Conservation (phyloP, 2,113 vertebrate species). For the Baryphthengus martii region DNA sequence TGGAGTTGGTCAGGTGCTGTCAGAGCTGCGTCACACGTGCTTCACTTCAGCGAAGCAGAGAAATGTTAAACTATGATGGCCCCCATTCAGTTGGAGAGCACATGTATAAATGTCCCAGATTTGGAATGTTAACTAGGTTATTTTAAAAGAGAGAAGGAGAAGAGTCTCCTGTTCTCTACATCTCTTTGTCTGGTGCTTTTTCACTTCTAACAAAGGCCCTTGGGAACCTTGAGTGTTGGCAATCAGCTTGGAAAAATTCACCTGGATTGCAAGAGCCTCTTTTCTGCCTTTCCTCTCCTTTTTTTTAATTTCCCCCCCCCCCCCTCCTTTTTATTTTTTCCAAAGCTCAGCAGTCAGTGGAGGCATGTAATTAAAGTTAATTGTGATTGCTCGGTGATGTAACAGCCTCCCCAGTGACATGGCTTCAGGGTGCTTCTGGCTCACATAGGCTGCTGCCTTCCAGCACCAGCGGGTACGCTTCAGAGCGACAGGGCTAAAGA, state of each 20-base stretch:
- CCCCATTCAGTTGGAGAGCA: not conserved
- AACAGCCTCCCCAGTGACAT: not conserved
- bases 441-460: not conserved
- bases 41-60: not conserved
- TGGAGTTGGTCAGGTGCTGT: not conserved
- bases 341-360: not conserved
- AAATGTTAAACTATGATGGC: not conserved
- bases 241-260: conserved; percentile 28
- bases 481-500: not conserved
- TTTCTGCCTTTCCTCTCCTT: not conserved
- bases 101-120: not conserved
- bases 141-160: not conserved
- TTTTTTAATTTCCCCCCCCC: not conserved
- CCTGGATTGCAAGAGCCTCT: conserved; percentile 23
- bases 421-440: not conserved
- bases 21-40: not conserved
- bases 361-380: not conserved
- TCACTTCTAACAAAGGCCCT: conserved; percentile 21
- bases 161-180: not conserved
- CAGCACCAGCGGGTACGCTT: not conserved
- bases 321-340: not conserved
- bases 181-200: not conserved
- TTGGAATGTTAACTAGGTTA: not conserved
- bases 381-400: not conserved
- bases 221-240: not conserved